A percentile compares a stretch with the other conserved stretches of the same genome.
Evolutionary conservation across 92 coral and sea anemone genomes (phyloP).

Genomic region (Montipora capitata): DNA sequence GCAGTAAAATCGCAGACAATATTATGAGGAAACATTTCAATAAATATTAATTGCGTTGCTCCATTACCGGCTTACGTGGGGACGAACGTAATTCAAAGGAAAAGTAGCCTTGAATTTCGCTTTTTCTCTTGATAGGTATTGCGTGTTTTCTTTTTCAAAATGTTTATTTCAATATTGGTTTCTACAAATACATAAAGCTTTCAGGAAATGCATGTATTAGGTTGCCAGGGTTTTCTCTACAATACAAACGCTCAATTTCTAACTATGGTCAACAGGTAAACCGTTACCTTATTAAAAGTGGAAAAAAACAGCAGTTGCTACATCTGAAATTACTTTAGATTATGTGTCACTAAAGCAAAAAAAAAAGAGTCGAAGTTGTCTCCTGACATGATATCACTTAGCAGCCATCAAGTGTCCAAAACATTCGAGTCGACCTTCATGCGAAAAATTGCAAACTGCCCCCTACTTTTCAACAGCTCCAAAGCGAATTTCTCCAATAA

Average conservation of each 20-base stretch:
- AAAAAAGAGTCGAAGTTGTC: neutral
- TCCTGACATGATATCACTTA: neutral
- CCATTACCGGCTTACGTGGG: neutral
- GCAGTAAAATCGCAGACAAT: neutral
- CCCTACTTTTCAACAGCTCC: slow-evolving; percentile 14
- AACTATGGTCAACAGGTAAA: slow-evolving; percentile 24
- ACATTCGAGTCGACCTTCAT: neutral
- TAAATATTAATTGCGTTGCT: neutral
- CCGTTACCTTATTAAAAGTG: neutral
- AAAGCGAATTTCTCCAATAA: slow-evolving; percentile 1
- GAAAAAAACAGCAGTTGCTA: slow-evolving; percentile 15
- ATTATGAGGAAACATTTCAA: neutral
- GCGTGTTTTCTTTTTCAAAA: slow-evolving; percentile 20
- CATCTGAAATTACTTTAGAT: slow-evolving; percentile 3
- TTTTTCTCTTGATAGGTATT: slow-evolving; percentile 16
- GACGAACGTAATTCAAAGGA: slow-evolving; percentile 24
- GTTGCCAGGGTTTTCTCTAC: slow-evolving; percentile 29
- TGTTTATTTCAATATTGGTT: slow-evolving; percentile 9
- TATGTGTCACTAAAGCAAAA: neutral
- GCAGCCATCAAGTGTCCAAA: neutral
- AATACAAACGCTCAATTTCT: neutral
- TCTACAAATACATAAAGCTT: slow-evolving; percentile 24
- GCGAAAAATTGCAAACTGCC: neutral
- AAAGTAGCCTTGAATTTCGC: slow-evolving; percentile 17
- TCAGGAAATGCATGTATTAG: slow-evolving; percentile 18